phyloP scores from a whole-genome alignment of 2,888 invertebrate genomes.

The Operophtera brumata region DNA sequence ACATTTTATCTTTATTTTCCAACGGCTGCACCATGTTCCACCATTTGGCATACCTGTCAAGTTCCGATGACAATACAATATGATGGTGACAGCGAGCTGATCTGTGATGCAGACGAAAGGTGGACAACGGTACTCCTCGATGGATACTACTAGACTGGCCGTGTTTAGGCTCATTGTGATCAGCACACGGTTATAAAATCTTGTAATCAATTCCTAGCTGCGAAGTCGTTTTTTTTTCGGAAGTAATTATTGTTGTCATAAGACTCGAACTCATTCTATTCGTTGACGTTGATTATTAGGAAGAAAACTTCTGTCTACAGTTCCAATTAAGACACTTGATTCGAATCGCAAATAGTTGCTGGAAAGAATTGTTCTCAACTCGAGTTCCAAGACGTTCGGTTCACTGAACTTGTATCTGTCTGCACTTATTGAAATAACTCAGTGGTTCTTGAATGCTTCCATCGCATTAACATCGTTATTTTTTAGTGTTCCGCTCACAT shows the following conservation, averaged over 20 bases:
- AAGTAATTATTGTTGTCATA: background rate
- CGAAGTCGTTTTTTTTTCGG: too few species aligned
- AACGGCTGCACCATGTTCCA: too few species aligned
- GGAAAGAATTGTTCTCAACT: background rate
- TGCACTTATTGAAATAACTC: conserved; percentile 16
- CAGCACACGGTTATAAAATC: too few species aligned
- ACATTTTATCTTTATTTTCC: too few species aligned
- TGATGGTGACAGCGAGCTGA: too few species aligned
- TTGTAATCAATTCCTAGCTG: too few species aligned
- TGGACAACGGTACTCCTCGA: too few species aligned
- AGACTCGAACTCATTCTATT: background rate
- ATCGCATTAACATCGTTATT: background rate
- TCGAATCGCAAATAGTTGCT: background rate
- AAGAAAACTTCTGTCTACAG: background rate
- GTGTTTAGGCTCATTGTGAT: too few species aligned
- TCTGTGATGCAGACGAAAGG: too few species aligned
- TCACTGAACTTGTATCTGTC: conserved; percentile 7
- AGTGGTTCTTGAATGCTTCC: conserved; percentile 7
- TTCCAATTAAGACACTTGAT: background rate
- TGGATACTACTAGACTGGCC: too few species aligned
- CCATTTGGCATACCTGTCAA: too few species aligned
- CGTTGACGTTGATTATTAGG: background rate
- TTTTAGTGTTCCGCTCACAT: background rate
- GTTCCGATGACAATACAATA: too few species aligned
- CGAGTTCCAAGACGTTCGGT: background rate